These are phyloP conservation scores for Brachionus asplanchnoidis DNA, from an alignment of 1,140 invertebrate genomes.

Conservation along the genomic window DNA sequence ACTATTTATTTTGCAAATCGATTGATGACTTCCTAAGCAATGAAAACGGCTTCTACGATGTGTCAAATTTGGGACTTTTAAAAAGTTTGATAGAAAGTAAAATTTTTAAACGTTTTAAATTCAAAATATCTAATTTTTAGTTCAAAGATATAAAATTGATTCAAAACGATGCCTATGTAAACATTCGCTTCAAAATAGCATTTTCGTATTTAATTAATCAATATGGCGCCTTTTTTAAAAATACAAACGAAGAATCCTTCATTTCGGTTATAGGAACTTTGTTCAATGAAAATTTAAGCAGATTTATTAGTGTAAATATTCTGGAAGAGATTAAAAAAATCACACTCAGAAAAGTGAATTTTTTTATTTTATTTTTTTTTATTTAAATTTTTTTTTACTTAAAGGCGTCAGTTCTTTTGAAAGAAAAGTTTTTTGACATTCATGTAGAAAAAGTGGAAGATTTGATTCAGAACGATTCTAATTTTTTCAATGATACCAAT, in stretches of 20 bases:
- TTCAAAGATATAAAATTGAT: background rate
- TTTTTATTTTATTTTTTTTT: background rate
- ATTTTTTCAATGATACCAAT: background rate
- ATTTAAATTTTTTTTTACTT: background rate
- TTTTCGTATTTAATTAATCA: background rate
- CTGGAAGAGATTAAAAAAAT: background rate
- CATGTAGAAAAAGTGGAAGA: background rate
- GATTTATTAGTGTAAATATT: background rate
- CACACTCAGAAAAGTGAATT: background rate
- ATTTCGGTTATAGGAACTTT: background rate
- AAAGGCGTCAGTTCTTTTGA: background rate
- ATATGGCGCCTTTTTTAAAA: background rate
- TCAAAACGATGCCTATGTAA: background rate
- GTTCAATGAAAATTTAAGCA: background rate
- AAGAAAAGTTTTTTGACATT: background rate
- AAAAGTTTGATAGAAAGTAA: background rate
- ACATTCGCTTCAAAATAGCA: background rate
- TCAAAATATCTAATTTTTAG: background rate
- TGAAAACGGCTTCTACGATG: background rate
- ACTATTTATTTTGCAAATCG: slow-evolving; percentile 1
- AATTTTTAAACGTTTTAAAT: background rate
- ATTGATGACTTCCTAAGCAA: background rate
- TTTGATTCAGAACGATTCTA: background rate
- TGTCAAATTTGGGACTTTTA: background rate
- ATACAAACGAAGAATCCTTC: background rate